phyloP scores from a whole-genome alignment of 2,888 invertebrate species.

The Nemapogon koenigi region DNA sequence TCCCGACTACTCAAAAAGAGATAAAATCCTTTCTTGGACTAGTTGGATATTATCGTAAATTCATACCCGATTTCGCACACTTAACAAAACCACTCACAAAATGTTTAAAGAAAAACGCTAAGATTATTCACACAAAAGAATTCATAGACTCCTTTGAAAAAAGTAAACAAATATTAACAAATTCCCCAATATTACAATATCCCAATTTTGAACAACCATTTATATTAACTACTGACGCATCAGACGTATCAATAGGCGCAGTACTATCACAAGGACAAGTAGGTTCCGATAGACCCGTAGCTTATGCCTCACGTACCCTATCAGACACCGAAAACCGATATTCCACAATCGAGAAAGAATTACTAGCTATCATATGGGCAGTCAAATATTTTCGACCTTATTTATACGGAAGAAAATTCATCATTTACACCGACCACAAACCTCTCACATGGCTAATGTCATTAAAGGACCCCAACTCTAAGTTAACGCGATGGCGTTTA shows the following conservation, averaged over 20 bases:
- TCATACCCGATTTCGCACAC: conserved; percentile 20
- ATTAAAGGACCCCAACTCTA: conserved; percentile 29
- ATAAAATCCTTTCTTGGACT: conserved; percentile 21
- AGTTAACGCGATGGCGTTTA: conserved; percentile 28
- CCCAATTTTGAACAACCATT: conserved; percentile 26
- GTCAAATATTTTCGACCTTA: conserved; percentile 29
- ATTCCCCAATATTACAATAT: conserved; percentile 27
- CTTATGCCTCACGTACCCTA: conserved; percentile 20
- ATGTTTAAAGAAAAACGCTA: conserved; percentile 20
- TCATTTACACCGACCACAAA: conserved; percentile 32
- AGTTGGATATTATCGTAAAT: conserved; percentile 21
- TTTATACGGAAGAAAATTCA: conserved; percentile 28
- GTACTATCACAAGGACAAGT: conserved; percentile 22
- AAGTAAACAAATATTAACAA: conserved; percentile 22
- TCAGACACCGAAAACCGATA: conserved; percentile 20
- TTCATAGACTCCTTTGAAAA: conserved; percentile 19
- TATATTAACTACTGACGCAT: conserved; percentile 22
- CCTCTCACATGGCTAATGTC: conserved; percentile 29
- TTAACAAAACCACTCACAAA: conserved; percentile 20
- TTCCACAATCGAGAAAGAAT: conserved; percentile 27
- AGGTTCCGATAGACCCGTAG: conserved; percentile 21
- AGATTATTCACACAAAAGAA: conserved; percentile 13
- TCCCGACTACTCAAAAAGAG: conserved; percentile 20
- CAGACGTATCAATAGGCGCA: conserved; percentile 21
- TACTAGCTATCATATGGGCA: conserved; percentile 28